Evolutionary conservation across 1,140 invertebrate species (phyloP), one percentile per base, ranked within the genome.

Genomic region (Anagrus nilaparvatae): DNA sequence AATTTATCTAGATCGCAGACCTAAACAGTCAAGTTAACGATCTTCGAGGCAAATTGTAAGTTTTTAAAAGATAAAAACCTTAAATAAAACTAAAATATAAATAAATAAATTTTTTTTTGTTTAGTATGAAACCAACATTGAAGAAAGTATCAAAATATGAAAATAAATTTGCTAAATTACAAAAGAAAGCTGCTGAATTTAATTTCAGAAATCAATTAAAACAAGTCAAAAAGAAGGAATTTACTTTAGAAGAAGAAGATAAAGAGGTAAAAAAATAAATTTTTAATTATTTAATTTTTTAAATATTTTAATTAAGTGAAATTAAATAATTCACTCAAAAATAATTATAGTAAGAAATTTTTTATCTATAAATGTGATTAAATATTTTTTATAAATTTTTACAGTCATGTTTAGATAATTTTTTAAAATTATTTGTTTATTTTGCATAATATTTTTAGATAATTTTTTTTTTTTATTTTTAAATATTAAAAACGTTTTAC

Each of bases 71-170:
- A 16, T 5, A 12, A 7, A 25, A 25, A 25, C 6, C 6, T 6
- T 7, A 7, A 25, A 7, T 25, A 23, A 20, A 40, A 23, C 9
- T 1, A 19, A 23, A 18, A 14, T n/a, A n/a, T n/a, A n/a, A n/a
- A n/a, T n/a, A n/a, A n/a, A n/a, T n/a, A n/a, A n/a, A n/a, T n/a
- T n/a, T n/a, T 13, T 38, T 19, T 39, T 25, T 51, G 57, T 61
- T 30, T 56, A 88, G 84, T 80, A 85, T 98, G 67, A 99, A 99
- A 73, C 96, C 96, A 59, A 87, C 94, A 51, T 74, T 99, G 65
- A 97, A 97, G 76, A 99, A 99, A 77, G 94, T 99, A 37, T 97
- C 95, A 71, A 98, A 98, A 80, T 98, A 97, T 74, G 95, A 98
- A 75, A 94, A 94, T 81, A 97, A 98, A 79, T 94, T 94, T 72